Percentiles rank a stretch among this genome's conserved stretches.
Evolutionary conservation across 2,888 invertebrate genomes (phyloP).

Genomic region (Hetaerina titia): DNA sequence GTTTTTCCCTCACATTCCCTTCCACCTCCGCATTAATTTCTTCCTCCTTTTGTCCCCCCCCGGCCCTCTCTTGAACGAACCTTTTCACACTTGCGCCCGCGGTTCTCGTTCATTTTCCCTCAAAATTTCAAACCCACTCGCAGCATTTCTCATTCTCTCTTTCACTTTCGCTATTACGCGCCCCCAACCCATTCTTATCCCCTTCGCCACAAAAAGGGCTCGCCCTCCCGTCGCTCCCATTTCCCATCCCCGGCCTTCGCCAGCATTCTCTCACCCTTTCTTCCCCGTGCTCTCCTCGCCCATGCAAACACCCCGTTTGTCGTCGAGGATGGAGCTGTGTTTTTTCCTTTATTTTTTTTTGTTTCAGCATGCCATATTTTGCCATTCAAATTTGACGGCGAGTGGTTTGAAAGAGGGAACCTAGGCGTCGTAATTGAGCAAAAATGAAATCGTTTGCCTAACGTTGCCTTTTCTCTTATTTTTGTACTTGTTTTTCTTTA

Average conservation of each 20-base stretch:
- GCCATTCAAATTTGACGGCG: background rate
- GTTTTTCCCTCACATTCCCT: background rate
- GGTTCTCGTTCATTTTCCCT: background rate
- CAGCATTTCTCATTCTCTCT: background rate
- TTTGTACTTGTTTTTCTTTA: background rate
- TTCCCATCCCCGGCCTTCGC: background rate
- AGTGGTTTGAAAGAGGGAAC: background rate
- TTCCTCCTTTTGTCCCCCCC: background rate
- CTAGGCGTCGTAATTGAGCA: background rate
- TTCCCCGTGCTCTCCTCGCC: background rate
- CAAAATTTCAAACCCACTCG: background rate
- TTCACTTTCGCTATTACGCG: background rate
- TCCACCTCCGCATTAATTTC: background rate
- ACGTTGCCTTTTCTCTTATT: background rate
- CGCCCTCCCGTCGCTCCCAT: background rate
- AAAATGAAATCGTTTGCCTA: background rate
- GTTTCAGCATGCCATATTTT: background rate
- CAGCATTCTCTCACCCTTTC: background rate
- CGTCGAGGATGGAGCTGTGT: background rate
- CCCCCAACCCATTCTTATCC: background rate
- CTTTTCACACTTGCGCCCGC: background rate
- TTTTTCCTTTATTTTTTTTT: background rate
- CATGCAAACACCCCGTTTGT: background rate
- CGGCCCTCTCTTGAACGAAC: background rate
- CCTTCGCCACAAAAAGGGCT: background rate